Percentiles rank a stretch among this genome's conserved stretches.
Conservation (phyloP, 2,797 vertebrate genomes). For the Enteromius thamalakanensis region DNA sequence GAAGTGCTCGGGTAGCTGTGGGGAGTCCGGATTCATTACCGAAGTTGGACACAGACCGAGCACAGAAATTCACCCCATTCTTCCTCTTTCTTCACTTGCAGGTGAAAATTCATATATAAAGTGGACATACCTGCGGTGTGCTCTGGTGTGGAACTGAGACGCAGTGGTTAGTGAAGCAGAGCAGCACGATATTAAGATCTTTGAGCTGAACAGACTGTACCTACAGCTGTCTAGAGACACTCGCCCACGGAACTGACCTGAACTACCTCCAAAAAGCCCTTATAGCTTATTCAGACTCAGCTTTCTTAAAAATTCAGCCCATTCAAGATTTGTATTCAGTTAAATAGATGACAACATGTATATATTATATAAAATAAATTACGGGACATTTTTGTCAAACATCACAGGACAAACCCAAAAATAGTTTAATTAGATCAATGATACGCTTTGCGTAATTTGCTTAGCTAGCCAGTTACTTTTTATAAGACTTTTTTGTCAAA, state of each 20-base stretch:
- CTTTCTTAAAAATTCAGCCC: neutral
- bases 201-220: constrained; percentile 48
- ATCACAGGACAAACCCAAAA: neutral
- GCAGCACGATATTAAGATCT: constrained; percentile 46
- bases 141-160: constrained; percentile 38
- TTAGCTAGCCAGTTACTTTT: neutral
- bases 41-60: constrained; percentile 47
- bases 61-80: constrained; percentile 47
- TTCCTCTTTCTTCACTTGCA: constrained; percentile 28
- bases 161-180: constrained; percentile 43
- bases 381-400: neutral
- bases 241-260: constrained; percentile 37
- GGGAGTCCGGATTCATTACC: constrained; percentile 59
- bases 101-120: constrained; percentile 38
- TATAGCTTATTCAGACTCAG: neutral
- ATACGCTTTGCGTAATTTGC: neutral
- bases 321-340: neutral
- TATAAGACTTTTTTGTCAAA: neutral
- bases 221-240: constrained; percentile 40
- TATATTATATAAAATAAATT: neutral
- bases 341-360: neutral
- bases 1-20: constrained; percentile 40
- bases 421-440: neutral
- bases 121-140: constrained; percentile 31
- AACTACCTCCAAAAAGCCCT: constrained; percentile 29